Base-by-base conservation (phyloP, 2,888 invertebrate genomes). In the Seira musarum region DNA sequence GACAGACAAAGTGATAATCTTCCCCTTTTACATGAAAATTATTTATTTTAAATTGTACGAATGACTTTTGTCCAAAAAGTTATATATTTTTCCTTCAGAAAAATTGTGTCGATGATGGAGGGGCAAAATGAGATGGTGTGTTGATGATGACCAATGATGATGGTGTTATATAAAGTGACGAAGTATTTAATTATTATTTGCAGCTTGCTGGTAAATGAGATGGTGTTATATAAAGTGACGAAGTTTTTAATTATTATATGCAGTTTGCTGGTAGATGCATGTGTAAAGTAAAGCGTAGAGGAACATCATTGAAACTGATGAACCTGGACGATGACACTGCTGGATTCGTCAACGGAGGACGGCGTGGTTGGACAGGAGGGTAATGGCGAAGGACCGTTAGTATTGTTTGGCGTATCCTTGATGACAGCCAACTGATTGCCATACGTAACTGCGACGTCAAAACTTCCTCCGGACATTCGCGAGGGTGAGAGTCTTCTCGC, bases 361-460 rank as follows among this genome's bases (percentile, higher is more conserved):
- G 86, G 84, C 74, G 86, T 83, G 64, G 85, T 82, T 79, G 85
- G 83, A 83, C 80, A 81, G 57, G 85, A 83, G 73, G 82, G 82
- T 72, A 80, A 49, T 40, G 83, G 83, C 68, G 82, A 82, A 69
- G 82, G 80, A 82, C 81, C 80, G 40, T 81, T 83, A 57, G 73
- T 70, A 57, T 46, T 72, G 35, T 81, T 76, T 76, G 81, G 78
- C 73, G 78, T 80, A 65, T 80, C 82, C 67, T 78, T 81, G 25
- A 82, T 71, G 49, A 84, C 84, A 63, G 82, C 81, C 81, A 84
- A 77, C 70, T 84, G 84, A 83, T 85, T 85, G 68, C 86, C 86
- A 77, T 83, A 86, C 25, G 83, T 85, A 30, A 86, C 84, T 46
- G 86, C 86, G 10, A 86, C 85, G 53, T 86, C 86, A 68, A 86